Evolutionary conservation across 2,888 invertebrate genomes (phyloP).

Genomic region (Eupithecia exiguata): DNA sequence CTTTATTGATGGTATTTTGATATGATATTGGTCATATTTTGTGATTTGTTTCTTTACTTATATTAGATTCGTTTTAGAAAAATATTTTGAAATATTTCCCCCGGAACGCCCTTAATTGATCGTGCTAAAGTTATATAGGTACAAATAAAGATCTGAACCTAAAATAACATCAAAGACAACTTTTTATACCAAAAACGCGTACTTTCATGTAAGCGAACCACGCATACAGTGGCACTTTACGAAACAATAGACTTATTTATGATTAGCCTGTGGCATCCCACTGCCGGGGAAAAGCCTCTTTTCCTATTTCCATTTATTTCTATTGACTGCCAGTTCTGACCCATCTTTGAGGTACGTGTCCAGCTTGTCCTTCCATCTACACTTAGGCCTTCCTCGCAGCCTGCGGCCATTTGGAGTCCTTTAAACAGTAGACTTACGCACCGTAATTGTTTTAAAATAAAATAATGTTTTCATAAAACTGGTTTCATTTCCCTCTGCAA

Average conservation of each 20-base stretch:
- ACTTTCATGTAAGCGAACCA: no score
- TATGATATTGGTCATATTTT: no score
- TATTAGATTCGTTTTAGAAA: no score
- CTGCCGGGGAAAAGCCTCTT: background rate
- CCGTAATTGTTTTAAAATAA: constrained; percentile 12
- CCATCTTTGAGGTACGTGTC: background rate
- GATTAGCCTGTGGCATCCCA: background rate
- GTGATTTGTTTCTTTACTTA: no score
- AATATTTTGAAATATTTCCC: no score
- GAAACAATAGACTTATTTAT: constrained; percentile 15
- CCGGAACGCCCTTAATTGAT: no score
- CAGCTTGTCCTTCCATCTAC: background rate
- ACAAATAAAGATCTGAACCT: no score
- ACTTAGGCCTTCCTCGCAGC: background rate
- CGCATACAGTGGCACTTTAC: constrained; percentile 13
- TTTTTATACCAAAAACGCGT: no score
- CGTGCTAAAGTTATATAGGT: no score
- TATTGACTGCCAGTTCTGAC: background rate
- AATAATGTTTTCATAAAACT: constrained; percentile 19
- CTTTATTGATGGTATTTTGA: no score
- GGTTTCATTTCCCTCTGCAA: constrained; percentile 21
- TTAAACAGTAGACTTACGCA: background rate
- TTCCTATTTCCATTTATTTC: background rate
- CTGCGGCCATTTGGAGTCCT: background rate
- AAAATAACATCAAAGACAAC: no score